Percentiles rank a stretch among this genome's conserved stretches.
These are phyloP conservation scores for Hippocampus zosterae DNA, from an alignment of 2,113 vertebrate genomes.

Conservation along the genomic window DNA sequence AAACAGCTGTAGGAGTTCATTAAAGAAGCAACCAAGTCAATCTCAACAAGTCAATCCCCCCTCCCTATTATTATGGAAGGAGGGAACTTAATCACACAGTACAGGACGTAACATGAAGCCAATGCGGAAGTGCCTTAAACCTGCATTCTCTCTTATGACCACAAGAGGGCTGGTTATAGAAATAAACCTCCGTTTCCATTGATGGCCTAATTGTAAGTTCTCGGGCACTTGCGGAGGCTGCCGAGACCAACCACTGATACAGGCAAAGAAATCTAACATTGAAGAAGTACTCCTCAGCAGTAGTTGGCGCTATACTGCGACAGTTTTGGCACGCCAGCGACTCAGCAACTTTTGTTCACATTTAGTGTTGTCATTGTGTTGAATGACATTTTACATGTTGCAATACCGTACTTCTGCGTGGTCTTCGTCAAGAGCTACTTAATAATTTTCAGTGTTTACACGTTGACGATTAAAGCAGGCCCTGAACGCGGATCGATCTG, in stretches of 20 bases:
- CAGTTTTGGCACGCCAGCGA: too few species aligned
- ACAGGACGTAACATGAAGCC: background rate
- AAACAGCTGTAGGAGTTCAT: background rate
- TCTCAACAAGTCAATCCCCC: background rate
- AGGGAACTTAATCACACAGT: background rate
- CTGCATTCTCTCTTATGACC: background rate
- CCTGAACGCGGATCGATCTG: background rate
- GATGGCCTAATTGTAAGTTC: too few species aligned
- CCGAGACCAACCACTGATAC: background rate
- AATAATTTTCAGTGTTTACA: background rate
- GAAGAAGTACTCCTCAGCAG: too few species aligned
- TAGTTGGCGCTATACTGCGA: too few species aligned
- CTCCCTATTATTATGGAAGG: background rate
- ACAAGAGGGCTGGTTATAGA: background rate
- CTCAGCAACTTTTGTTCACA: too few species aligned
- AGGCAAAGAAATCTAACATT: too few species aligned
- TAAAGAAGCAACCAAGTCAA: background rate
- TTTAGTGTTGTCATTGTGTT: too few species aligned
- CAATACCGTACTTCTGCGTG: too few species aligned
- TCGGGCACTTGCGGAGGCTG: too few species aligned
- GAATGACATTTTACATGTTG: too few species aligned
- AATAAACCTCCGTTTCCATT: background rate
- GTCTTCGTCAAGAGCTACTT: background rate
- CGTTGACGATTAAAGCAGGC: background rate
- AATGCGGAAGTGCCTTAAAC: background rate